Evolutionary conservation across 2,888 invertebrate species (phyloP), one percentile per base, ranked within the genome.

Genomic region (Pecten maximus): DNA sequence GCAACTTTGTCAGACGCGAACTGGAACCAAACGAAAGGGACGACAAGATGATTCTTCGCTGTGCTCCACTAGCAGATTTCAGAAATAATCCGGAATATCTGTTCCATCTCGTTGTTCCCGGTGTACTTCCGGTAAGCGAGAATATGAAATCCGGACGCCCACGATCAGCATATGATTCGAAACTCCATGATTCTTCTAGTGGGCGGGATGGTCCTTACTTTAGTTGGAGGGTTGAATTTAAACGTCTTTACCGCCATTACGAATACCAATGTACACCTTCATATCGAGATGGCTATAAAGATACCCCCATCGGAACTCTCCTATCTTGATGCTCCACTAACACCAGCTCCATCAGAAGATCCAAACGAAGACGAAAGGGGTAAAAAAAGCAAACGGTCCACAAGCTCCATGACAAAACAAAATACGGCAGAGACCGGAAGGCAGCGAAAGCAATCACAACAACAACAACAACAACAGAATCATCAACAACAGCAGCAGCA

Each of bases 21-120:
- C 88, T 92, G 40, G 90, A 92, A 28, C 94, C 94, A 10, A 92
- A 94, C 60, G 94, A 94, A 90, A 94, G 92, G 88, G 93, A 95
- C 88, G 89, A 91, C 12, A 94, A 93, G 54, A 92, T 93, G n/a
- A 88, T 95, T 12, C 94, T 95, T 40, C 92, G 93, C 40, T 94
- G 94, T 91, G 95, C 94, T 16, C 94, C 95, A 91, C 88, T 91
- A 23, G 92, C 90, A 40, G 95, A 96, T 90, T 93, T 96, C 87
- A 92, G 95, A 35, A 96, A 96, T 91, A 94, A 94, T n/a, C 94
- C 95, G 8, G 95, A 95, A 88, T 95, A 95, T 91, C 92, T 96
- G 35, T 92, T 90, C 50, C 90, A 90, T 48, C 93, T 95, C n/a
- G 89, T 93, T 40, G 87, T 92, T 23, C 90, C 93, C 1, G 92